Evolutionary conservation across 2,888 invertebrate species (phyloP), one percentile per base, ranked within the genome.

Genomic region (Xestia c-nigrum): DNA sequence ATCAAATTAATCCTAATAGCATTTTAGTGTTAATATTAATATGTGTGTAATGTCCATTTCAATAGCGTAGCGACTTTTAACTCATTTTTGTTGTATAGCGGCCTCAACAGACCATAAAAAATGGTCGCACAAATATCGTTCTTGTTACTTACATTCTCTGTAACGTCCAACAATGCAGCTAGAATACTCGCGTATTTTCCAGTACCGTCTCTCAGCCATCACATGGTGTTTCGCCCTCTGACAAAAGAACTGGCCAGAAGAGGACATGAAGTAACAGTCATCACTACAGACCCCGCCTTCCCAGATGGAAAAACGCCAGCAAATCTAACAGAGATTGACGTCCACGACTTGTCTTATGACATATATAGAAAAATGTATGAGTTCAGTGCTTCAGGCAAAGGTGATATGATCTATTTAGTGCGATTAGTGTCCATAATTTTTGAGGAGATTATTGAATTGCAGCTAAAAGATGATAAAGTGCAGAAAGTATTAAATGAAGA

Each of bases 251-350:
- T 97, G 24, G 90, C 90, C 0, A 90, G 80, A 68, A 88, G 93
- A 14, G 96, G 96, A 4, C 96, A 97, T 71, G 91, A 96, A 59
- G 78, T 96, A 0, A 91, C 93, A 0, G 88, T 94, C 0, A 84
- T 95, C 3, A 95, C 96, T 0, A 74, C 96, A 6, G 84, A 94
- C 76, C 94, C 95, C 2, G 88, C 84, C 4, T 92, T 87, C 38
- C 83, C 88, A 4, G 85, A 90, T 63, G 89, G 87, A 7, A 31
- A 80, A 47, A 40, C 85, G 6, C 91, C 90, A 4, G 50, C 52
- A 6, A 95, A 94, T 74, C 87, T 94, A 3, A 93, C 88, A 5
- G 94, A 95, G 89, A 93, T 96, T n/a, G 90, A 94, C 46, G 66
- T 93, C 0, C 88, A 92, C 46, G 89, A 91, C 47, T 24, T 91